A percentile compares a stretch with the other conserved stretches of the same genome.
phyloP scores from a whole-genome alignment of 2,797 vertebrate genomes.

The Emys orbicularis region DNA sequence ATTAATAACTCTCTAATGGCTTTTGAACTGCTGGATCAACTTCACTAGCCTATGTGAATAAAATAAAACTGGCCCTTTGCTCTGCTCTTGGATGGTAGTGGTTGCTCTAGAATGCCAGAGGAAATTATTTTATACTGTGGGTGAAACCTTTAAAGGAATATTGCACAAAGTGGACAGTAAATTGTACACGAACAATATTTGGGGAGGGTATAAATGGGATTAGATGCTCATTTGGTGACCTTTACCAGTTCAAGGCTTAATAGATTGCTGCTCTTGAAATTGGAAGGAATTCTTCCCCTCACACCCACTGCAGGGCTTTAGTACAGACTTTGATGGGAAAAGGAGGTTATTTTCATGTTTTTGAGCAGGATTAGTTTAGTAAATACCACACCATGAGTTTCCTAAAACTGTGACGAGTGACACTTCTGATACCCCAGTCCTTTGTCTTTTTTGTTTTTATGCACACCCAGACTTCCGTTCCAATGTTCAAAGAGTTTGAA shows the following conservation, averaged over 20 bases:
- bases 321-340: not conserved
- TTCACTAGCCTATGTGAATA: not conserved
- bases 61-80: not conserved
- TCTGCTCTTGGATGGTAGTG: not conserved
- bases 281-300: not conserved
- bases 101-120: not conserved
- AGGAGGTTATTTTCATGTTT: not conserved
- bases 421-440: not conserved
- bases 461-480: not conserved
- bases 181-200: not conserved
- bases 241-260: not conserved
- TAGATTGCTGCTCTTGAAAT: not conserved
- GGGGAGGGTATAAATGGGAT: not conserved
- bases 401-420: not conserved
- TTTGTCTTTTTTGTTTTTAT: conserved; percentile 24
- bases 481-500: conserved; percentile 8
- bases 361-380: not conserved
- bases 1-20: not conserved
- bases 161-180: not conserved
- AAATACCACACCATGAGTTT: not conserved
- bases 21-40: not conserved
- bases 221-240: not conserved
- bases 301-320: not conserved
- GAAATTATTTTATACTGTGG: not conserved
- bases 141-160: not conserved